Evolutionary conservation across 2,888 invertebrate species (phyloP).

Genomic region (Phlogophora meticulosa): DNA sequence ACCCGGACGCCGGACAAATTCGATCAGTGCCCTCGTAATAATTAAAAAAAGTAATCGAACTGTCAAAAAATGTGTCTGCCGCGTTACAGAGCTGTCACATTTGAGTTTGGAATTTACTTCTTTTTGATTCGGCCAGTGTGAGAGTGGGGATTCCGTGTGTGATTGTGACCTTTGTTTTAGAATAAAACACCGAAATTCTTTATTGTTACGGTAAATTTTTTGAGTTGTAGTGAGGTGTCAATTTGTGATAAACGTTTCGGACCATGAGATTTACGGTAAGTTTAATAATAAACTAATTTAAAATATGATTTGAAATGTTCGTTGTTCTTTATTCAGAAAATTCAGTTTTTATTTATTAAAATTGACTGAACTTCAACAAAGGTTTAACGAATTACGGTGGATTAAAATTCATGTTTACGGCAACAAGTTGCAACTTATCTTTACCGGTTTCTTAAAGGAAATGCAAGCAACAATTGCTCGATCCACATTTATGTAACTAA

Average conservation of each 20-base stretch:
- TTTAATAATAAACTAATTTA: conserved; percentile 2
- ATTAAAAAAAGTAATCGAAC: conserved; percentile 67
- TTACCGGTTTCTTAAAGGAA: conserved; percentile 42
- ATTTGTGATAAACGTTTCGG: conserved; percentile 45
- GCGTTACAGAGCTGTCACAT: conserved; percentile 68
- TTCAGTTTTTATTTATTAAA: background rate
- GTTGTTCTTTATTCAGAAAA: conserved; percentile 12
- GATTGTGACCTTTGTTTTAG: conserved; percentile 73
- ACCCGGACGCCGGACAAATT: conserved; percentile 67
- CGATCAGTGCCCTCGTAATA: conserved; percentile 69
- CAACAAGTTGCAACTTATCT: conserved; percentile 58
- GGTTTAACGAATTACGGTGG: background rate
- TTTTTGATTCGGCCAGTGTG: conserved; percentile 72
- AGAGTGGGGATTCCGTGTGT: conserved; percentile 74
- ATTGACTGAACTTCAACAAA: background rate
- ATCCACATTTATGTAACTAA: conserved; percentile 44
- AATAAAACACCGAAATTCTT: conserved; percentile 49
- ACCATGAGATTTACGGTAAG: conserved; percentile 59
- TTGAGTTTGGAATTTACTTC: conserved; percentile 76
- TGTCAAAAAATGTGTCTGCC: conserved; percentile 67
- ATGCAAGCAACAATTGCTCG: conserved; percentile 45
- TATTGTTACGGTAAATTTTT: conserved; percentile 49
- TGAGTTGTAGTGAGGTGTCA: conserved; percentile 55
- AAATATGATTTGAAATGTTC: background rate
- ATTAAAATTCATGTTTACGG: conserved; percentile 41